Evolutionary conservation across 2,888 invertebrate species (phyloP).

Genomic region (Rhodophaea formosa): DNA sequence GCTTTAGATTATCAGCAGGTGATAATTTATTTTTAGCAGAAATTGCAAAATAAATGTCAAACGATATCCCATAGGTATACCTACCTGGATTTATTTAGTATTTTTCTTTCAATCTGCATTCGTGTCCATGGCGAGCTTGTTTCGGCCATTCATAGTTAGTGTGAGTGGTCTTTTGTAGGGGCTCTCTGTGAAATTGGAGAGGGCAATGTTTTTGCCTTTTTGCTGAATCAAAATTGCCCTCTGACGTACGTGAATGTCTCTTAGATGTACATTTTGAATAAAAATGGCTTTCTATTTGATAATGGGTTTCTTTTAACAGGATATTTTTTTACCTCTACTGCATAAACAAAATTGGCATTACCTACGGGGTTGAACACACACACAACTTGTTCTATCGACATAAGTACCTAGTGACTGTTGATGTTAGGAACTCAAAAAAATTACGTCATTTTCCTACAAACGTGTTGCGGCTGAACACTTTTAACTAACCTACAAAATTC

Average conservation of each 20-base stretch:
- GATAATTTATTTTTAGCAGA: no score
- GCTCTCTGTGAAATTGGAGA: conserved; percentile 77
- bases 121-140: conserved; percentile 65
- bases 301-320: not conserved
- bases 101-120: conserved; percentile 74
- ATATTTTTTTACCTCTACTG: not conserved
- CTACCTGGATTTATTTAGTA: not conserved
- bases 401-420: no score
- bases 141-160: conserved; percentile 77
- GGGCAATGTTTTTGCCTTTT: conserved; percentile 69
- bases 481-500: no score
- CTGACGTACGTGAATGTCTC: conserved; percentile 37
- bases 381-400: no score
- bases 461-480: no score
- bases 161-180: conserved; percentile 77
- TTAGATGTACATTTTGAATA: conserved; percentile 18
- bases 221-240: conserved; percentile 66
- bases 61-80: not conserved
- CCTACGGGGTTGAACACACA: no score
- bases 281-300: not conserved
- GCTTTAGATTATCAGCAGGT: no score
- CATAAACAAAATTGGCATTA: no score
- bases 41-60: not conserved
- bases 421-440: no score
- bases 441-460: no score